Base-by-base conservation (phyloP, 2,888 invertebrate species). In the Spatulosminthurus flaviceps region DNA sequence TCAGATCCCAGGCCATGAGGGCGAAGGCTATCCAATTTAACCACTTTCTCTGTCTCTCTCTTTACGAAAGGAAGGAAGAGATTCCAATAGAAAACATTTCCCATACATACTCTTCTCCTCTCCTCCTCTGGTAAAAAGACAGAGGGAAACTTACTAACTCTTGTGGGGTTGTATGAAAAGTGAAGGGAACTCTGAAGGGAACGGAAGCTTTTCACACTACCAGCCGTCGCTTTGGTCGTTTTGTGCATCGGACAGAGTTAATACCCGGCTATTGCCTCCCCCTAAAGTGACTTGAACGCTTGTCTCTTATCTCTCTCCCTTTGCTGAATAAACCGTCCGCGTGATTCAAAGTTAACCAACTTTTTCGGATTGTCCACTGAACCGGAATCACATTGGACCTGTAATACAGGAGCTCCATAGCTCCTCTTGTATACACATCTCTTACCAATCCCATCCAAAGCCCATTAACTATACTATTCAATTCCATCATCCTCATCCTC, bases 291-390 rank as follows among this genome's bases (percentile, higher is more conserved):
- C 64, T 64, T 64, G 64, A 64, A 24, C 64, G 64, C 64, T 26
- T 24, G 9, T 4, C 64, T 24, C 42, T 64, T 78, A 41, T 67
- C 43, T 78, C 42, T 69, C 64, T 51, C 76, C 21, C 42, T 21
- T 34, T 26, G 21, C 61, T n/a, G 28, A 64, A 64, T 64, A 64
- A 64, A 64, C 64, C 24, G 64, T 64, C 64, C 22, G 22, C 64
- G 22, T 64, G 64, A 64, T 64, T 64, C 64, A 64, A 24, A 64
- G 64, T 64, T 64, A 64, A 64, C 64, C 64, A 64, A 64, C 64
- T 64, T 64, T 64, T 64, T 24, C 24, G 13, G 13, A 64, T 24
- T 64, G 64, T 26, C 64, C 64, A 64, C 64, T 64, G 7, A 24
- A 64, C 64, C 64, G 64, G 64, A 64, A 64, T 64, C 60, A 60